Base-by-base conservation (phyloP, 2,113 vertebrate genomes). In the Otocyon megalotis region DNA sequence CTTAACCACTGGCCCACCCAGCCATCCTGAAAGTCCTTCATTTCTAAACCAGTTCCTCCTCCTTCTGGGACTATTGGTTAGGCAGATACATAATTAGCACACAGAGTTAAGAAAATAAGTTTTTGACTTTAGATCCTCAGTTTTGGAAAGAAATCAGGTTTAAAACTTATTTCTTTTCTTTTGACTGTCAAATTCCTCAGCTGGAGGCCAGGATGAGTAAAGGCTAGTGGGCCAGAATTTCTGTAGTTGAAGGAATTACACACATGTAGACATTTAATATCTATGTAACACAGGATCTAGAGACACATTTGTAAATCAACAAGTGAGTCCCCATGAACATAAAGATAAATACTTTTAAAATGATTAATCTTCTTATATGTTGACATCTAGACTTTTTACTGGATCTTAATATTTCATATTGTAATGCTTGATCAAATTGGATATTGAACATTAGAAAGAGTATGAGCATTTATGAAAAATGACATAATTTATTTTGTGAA, bases 401-500 rank as follows among this genome's bases (percentile, higher is more conserved):
- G 35, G 35, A 58, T 86, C 84, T 94, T 94, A 87, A 91, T 92
- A 95, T 85, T 96, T 97, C 30, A 96, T 32, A 76, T 24, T 22
- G 22, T 50, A 90, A 84, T 94, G 76, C 84, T 90, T 96, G 90
- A 58, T 92, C 50, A 91, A 82, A 88, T 90, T 97, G 90, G 95
- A 96, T 96, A 97, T 96, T 97, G 84, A 67, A 97, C 67, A 72
- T 95, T 86, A 93, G 16, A 35, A 43, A 65, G 79, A 76, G 15
- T 88, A 77, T 30, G 65, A 96, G 96, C 90, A 94, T 90, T 97
- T 98, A 97, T 83, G 77, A 97, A 96, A 97, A 97, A 97, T 96
- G 93, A 82, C 85, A 95, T 93, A 93, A 97, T 98, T 98, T 96
- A 97, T 98, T 98, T 97, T 86, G 94, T 94, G 88, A 94, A 97